These are phyloP conservation scores for Cherax destructor DNA, from an alignment of 1,140 invertebrate genomes.

Conservation along the genomic window DNA sequence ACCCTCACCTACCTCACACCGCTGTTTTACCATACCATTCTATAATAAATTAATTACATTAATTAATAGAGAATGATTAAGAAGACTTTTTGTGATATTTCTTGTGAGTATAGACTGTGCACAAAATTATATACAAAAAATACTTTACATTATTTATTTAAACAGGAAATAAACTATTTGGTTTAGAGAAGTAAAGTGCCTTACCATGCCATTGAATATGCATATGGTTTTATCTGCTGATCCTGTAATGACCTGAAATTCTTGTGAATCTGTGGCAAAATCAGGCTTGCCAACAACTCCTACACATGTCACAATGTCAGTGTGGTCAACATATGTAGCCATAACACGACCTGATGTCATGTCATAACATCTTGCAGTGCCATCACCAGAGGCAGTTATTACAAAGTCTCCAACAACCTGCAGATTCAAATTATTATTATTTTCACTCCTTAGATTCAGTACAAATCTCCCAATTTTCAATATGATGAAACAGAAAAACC, in stretches of 20 bases:
- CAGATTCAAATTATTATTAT: not conserved
- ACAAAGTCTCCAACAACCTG: slow-evolving; percentile 68
- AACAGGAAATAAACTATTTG: not conserved
- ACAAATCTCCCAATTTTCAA: not conserved
- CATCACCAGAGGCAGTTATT: slow-evolving; percentile 63
- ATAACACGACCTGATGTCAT: slow-evolving; percentile 44
- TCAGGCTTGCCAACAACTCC: slow-evolving; percentile 47
- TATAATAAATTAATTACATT: slow-evolving; percentile 1
- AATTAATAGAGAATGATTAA: not conserved
- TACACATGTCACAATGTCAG: slow-evolving; percentile 58
- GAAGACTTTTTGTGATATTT: too few species aligned
- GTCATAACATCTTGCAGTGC: slow-evolving; percentile 66
- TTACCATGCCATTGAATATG: slow-evolving; percentile 68
- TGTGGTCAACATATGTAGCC: slow-evolving; percentile 60
- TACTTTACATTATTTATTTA: too few species aligned
- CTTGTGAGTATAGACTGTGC: too few species aligned
- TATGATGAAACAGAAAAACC: not conserved
- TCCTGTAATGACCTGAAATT: slow-evolving; percentile 66
- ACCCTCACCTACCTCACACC: slow-evolving; percentile 51
- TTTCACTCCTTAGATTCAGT: not conserved
- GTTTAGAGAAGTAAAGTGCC: not conserved
- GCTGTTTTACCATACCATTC: slow-evolving; percentile 58
- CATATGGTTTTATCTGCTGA: slow-evolving; percentile 63
- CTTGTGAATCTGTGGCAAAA: slow-evolving; percentile 15
- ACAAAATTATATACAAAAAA: too few species aligned